Evolutionary conservation across 53 echinoderm and acorn worm genomes (phyloP), one percentile per base, ranked within the genome.

Genomic region (Patiria pectinifera): DNA sequence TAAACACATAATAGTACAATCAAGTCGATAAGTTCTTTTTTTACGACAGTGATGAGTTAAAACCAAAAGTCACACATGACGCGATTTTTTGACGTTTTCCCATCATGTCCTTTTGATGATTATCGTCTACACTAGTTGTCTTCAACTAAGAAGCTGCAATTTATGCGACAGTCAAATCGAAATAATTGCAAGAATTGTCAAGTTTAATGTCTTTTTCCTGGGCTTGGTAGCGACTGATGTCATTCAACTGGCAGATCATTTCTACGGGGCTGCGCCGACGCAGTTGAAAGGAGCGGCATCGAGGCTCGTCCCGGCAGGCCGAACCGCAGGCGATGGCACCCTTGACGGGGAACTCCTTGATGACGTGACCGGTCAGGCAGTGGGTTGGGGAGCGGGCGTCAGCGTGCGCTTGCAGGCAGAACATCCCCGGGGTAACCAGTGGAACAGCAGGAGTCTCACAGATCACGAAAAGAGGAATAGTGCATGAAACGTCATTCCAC

Each of bases 321-420:
- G 35, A 76, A 76, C 25, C 76, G 2, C 76, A 76, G 24, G 76
- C 76, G 35, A 35, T 25, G 24, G 6, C 26, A 76, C 76, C 15
- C 80, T 80, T 80, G 80, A 44, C 18, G 2, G 80, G 12, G 80
- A 80, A 47, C 26, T 80, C 80, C 47, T 80, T 47, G 80, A 80
- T 46, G 80, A 80, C 26, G 80, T 80, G 80, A 80, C 80, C 45
- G 47, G 80, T 80, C 80, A 80, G 80, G 80, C 80, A 80, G 45
- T 44, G 12, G 80, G 14, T 45, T 44, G 80, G 26, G 49, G 7
- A 1, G 66, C 15, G 66, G 0, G 2, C 19, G 66, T 66, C 0
- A 18, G 15, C 13, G 2, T 66, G 19, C 66, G 66, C 66, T 66
- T 15, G 66, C 66, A 13, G 0, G 15, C 66, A 66, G 19, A 6